Evolutionary conservation across 2,888 invertebrate genomes (phyloP).

Genomic region (Nezara viridula): DNA sequence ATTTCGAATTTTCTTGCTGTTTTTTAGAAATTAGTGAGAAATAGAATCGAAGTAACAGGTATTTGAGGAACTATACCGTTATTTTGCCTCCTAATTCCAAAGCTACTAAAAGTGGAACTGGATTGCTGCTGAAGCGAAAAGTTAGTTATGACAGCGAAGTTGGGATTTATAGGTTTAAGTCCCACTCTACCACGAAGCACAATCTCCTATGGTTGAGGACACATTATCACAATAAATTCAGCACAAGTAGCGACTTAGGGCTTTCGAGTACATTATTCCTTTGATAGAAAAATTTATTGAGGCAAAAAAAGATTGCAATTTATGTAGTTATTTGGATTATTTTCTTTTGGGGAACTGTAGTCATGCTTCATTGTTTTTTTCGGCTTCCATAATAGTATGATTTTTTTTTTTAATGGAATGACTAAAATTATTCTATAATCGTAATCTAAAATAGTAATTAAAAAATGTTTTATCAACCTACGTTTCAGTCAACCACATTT

Average conservation of each 20-base stretch:
- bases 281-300: not conserved
- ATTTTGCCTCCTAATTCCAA: too few relatives aligned
- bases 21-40: too few relatives aligned
- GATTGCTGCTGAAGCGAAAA: not conserved
- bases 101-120: not conserved
- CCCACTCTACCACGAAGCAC: not conserved
- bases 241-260: not conserved
- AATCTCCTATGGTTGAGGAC: not conserved
- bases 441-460: too few relatives aligned
- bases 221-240: conserved; percentile 15
- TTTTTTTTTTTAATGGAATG: not conserved
- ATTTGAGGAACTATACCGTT: not conserved
- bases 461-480: too few relatives aligned
- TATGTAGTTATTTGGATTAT: conserved; percentile 7
- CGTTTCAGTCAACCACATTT: too few relatives aligned
- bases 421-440: too few relatives aligned
- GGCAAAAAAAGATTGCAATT: not conserved
- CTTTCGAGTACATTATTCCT: conserved; percentile 10
- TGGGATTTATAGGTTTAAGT: not conserved
- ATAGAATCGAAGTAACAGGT: too few relatives aligned
- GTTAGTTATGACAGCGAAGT: not conserved
- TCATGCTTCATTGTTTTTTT: too few relatives aligned
- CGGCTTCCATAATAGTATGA: too few relatives aligned
- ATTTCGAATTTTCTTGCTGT: too few relatives aligned
- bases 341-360: not conserved